These are phyloP conservation scores for Catharus bicknelli DNA, from an alignment of 2,113 vertebrate genomes.

Conservation along the genomic window DNA sequence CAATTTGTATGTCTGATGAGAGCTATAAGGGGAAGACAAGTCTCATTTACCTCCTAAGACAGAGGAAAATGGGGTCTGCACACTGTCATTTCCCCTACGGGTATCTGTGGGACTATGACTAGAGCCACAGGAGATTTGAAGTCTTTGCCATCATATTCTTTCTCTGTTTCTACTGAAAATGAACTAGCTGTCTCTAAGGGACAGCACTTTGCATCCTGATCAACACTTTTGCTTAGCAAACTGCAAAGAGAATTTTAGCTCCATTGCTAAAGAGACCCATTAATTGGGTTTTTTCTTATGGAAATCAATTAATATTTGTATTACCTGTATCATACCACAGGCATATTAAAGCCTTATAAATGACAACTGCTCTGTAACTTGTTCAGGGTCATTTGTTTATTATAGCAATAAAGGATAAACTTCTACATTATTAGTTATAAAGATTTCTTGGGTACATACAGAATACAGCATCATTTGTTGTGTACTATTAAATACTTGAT, in stretches of 20 bases:
- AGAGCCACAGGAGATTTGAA: neutral
- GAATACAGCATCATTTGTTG: neutral
- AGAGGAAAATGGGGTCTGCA: neutral
- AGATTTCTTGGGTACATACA: neutral
- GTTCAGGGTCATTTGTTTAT: neutral
- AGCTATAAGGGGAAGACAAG: neutral
- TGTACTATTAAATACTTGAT: neutral
- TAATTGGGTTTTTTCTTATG: neutral
- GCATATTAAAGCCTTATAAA: neutral
- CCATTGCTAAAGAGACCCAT: neutral
- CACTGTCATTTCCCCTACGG: neutral
- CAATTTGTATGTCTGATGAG: neutral
- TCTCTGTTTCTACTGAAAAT: neutral
- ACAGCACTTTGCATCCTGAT: neutral
- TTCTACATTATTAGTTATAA: neutral
- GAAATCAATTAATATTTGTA: neutral
- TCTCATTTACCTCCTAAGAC: neutral
- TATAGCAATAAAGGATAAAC: neutral
- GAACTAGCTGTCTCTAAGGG: neutral
- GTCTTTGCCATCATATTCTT: neutral
- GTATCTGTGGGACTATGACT: neutral
- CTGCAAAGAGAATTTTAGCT: neutral
- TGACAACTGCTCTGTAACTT: neutral
- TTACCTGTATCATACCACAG: neutral
- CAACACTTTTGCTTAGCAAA: neutral